A percentile compares a stretch with the other conserved stretches of the same genome.
phyloP scores from a whole-genome alignment of 2,888 invertebrate genomes.

The Zaprionus obscuricornis region DNA sequence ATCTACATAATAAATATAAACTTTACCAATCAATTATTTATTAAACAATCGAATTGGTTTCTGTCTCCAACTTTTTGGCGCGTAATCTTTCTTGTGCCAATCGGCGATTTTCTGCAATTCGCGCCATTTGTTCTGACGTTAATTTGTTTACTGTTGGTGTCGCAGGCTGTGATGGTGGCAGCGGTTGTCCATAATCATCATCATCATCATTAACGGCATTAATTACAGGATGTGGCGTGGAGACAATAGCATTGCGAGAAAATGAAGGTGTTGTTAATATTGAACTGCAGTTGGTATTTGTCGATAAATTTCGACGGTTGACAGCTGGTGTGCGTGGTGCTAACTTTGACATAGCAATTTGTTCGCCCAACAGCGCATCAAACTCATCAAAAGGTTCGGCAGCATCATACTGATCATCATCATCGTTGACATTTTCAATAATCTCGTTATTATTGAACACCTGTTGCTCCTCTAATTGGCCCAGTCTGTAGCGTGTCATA shows the following conservation, averaged over 20 bases:
- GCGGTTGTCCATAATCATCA: slow-evolving; percentile 76
- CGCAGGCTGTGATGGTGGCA: slow-evolving; percentile 72
- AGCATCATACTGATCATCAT: slow-evolving; percentile 65
- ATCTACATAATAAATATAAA: slow-evolving; percentile 40
- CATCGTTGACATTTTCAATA: slow-evolving; percentile 84
- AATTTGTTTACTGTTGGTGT: slow-evolving; percentile 75
- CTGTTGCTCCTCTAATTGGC: slow-evolving; percentile 82
- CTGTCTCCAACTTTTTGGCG: slow-evolving; percentile 81
- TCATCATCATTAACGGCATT: slow-evolving; percentile 15
- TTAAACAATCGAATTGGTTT: slow-evolving; percentile 2
- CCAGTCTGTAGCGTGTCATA: slow-evolving; percentile 86
- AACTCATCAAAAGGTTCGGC: slow-evolving; percentile 86
- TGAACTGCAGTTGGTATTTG: slow-evolving; percentile 27
- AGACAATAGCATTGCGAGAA: slow-evolving; percentile 69
- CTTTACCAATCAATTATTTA: not conserved
- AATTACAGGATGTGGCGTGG: slow-evolving; percentile 71
- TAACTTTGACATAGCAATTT: slow-evolving; percentile 86
- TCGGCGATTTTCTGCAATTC: slow-evolving; percentile 88
- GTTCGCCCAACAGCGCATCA: slow-evolving; percentile 87
- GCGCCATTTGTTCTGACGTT: slow-evolving; percentile 87
- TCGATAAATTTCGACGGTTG: slow-evolving; percentile 39
- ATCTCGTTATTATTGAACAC: slow-evolving; percentile 82
- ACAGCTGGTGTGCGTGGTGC: slow-evolving; percentile 77
- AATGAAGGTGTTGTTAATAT: slow-evolving; percentile 78
- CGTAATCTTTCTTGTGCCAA: slow-evolving; percentile 87